A percentile compares a stretch with the other conserved stretches of the same genome.
Conservation (phyloP, 2,888 invertebrate genomes). For the Nephrotoma guestfalica region DNA sequence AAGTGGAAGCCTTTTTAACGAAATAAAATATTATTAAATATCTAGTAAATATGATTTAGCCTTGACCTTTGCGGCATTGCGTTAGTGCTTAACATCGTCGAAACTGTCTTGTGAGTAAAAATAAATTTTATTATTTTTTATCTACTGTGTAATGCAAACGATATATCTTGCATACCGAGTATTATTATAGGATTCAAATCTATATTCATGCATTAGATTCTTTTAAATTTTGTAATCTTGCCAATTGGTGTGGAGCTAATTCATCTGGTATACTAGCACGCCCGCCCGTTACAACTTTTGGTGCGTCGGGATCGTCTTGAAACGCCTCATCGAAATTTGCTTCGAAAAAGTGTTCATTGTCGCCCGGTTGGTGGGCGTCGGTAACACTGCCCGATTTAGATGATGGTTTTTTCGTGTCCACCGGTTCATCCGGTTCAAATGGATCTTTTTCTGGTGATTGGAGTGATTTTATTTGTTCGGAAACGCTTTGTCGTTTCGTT, state of each 20-base stretch:
- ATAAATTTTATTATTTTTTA: not conserved
- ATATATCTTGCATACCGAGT: not conserved
- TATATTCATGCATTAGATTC: slow-evolving; percentile 66
- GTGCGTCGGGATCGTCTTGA: slow-evolving; percentile 34
- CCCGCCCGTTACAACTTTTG: slow-evolving; percentile 57
- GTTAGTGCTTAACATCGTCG: too few species aligned
- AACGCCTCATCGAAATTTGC: slow-evolving; percentile 36
- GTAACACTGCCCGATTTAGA: not conserved
- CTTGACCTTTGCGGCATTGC: not conserved
- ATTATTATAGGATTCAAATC: not conserved
- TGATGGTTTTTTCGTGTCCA: not conserved
- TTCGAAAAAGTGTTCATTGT: slow-evolving; percentile 23
- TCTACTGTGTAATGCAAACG: not conserved
- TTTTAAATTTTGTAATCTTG: slow-evolving; percentile 73
- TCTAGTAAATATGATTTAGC: not conserved
- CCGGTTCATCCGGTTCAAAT: not conserved
- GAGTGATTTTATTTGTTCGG: not conserved
- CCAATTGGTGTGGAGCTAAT: slow-evolving; percentile 75
- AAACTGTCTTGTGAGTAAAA: not conserved
- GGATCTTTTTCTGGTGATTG: not conserved
- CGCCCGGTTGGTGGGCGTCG: slow-evolving; percentile 4
- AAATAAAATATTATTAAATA: not conserved
- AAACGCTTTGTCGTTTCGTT: not conserved
- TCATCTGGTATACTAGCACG: slow-evolving; percentile 78
- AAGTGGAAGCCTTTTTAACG: not conserved